phyloP scores from a whole-genome alignment of 2,797 vertebrate species.

The Coendou prehensilis region DNA sequence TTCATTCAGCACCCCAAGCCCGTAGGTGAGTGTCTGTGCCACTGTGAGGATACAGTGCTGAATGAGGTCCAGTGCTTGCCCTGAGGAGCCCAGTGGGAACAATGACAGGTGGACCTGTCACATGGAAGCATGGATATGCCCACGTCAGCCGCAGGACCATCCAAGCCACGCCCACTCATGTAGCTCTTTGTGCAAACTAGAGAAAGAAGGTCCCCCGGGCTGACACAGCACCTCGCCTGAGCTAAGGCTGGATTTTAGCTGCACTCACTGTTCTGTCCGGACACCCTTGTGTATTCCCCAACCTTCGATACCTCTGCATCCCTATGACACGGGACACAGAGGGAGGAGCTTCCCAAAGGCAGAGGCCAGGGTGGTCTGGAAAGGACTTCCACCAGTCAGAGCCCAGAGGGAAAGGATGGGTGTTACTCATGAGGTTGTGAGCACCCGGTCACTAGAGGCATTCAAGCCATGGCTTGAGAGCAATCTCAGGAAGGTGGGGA shows the following conservation, averaged over 20 bases:
- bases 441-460: background rate
- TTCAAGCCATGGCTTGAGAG: background rate
- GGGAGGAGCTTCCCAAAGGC: background rate
- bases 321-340: background rate
- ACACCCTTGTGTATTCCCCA: background rate
- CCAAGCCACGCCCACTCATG: background rate
- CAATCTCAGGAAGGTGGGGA: background rate
- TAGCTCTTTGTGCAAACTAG: background rate
- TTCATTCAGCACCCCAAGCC: too few species aligned
- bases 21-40: background rate
- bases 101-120: background rate
- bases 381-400: background rate
- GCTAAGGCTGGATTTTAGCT: background rate
- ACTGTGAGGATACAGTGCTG: background rate
- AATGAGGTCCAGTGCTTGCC: fast-evolving
- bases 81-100: background rate
- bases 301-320: background rate
- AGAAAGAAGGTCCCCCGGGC: background rate
- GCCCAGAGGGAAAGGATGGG: background rate
- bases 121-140: fast-evolving
- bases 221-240: background rate
- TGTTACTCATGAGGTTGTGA: background rate
- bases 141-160: fast-evolving
- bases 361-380: background rate
- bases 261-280: background rate